Evolutionary conservation across 2,113 vertebrate genomes (phyloP), one percentile per base, ranked within the genome.

Genomic region (Steatornis caripensis): DNA sequence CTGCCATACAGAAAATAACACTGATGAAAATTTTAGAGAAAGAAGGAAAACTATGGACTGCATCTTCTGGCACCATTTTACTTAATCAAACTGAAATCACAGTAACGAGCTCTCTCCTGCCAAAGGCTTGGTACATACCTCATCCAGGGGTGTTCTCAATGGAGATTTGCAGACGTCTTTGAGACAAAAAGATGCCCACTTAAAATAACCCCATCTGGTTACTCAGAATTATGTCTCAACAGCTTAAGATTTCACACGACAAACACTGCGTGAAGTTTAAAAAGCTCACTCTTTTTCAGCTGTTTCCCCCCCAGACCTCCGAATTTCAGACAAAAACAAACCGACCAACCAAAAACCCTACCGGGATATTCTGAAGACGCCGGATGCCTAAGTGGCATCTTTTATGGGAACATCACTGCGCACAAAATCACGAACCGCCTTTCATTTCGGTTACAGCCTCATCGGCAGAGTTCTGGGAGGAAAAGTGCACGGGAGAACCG

Each of bases 171-270:
- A 95, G 97, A 84, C 72, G 96, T 96, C 95, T 98, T 96, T 97
- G 96, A 96, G 97, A 98, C 96, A 98, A 98, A 96, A 97, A 97
- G 93, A 97, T 93, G 84, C 95, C 87, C 82, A 29, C 90, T 96
- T 95, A 96, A 94, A 97, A 75, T 32, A 95, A 98, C 74, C 97
- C 95, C 91, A 93, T 62, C 89, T 94, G 89, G 82, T 87, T 84
- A 94, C 51, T 83, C 78, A 37, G 46, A 84, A 96, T 80, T 58
- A 83, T 93, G 75, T 95, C 79, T 86, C 95, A 92, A 81, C 81
- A 96, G 84, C 88, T 41, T 92, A 96, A 94, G 93, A 93, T 96
- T 97, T 97, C 86, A 76, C 71, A 78, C 65, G 91, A 93, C 71
- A 76, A 84, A 84, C 48, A 65, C 86, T 46, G 66, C 32, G 9